These are phyloP conservation scores for Xestia rhomboidea DNA, from an alignment of 2,888 invertebrate species.

Conservation along the genomic window DNA sequence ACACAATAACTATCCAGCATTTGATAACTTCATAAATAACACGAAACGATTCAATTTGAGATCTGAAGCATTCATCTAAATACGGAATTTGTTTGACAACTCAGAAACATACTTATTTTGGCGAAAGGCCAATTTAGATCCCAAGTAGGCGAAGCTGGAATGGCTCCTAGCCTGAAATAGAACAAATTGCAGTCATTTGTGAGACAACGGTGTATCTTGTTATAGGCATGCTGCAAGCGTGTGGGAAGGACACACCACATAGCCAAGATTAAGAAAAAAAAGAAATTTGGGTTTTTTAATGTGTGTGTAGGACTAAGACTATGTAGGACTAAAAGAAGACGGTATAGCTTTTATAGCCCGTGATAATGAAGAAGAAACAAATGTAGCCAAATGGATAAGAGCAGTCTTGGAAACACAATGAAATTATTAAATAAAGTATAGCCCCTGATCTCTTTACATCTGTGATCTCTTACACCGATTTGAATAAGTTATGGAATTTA, in stretches of 20 bases:
- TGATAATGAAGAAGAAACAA: background rate
- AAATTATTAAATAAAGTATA: background rate
- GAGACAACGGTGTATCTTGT: slow-evolving; percentile 56
- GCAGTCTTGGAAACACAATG: background rate
- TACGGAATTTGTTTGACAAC: slow-evolving; percentile 62
- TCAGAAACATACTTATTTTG: slow-evolving; percentile 64
- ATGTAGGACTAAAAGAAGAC: background rate
- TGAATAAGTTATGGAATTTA: background rate
- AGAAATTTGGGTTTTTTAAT: background rate
- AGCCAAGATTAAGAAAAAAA: background rate
- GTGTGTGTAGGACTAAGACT: no score
- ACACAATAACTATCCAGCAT: slow-evolving; percentile 10
- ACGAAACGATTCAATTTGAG: slow-evolving; percentile 49
- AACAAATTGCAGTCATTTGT: slow-evolving; percentile 64
- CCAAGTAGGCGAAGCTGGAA: slow-evolving; percentile 49
- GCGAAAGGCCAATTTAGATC: slow-evolving; percentile 61
- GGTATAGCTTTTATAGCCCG: background rate
- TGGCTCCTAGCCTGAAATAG: slow-evolving; percentile 60
- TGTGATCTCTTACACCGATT: background rate
- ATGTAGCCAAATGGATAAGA: background rate
- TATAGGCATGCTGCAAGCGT: slow-evolving; percentile 49
- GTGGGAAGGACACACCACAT: slow-evolving; percentile 35
- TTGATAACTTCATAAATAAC: slow-evolving; percentile 48
- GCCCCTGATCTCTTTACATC: background rate
- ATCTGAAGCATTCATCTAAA: slow-evolving; percentile 64